Base-by-base conservation (phyloP, 2,113 vertebrate species). In the Bufo bufo region DNA sequence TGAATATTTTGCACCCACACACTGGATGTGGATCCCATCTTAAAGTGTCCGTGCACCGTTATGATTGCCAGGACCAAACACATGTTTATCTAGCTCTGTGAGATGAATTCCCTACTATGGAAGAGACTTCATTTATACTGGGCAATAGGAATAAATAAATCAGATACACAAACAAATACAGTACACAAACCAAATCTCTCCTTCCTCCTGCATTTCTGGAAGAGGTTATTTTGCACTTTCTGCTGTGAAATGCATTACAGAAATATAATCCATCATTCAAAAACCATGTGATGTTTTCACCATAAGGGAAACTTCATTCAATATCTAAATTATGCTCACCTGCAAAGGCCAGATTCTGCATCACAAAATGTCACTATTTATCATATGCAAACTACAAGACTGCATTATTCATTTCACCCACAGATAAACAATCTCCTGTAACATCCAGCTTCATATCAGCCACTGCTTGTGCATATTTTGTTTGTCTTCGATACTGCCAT, bases 341-440 rank as follows among this genome's bases (percentile, higher is more conserved):
- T 89, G 87, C 82, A 89, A 89, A 89, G 87, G 87, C 87, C 87
- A 89, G 81, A 89, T 78, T 89, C 87, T 89, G 87, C 87, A 89
- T 89, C 87, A 58, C 66, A 89, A 89, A 89, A 89, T 89, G 87
- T 89, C 87, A 89, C 87, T 84, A 78, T 89, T 84, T 89, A 89
- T 89, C 87, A 89, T 89, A 89, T 89, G 87, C 87, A 89, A 89
- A 89, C 82, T 69, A 89, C 87, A 84, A 77, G 87, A 89, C 87
- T 89, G 81, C 81, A 89, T 89, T 89, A 89, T 89, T 89, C 87
- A 89, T 89, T 84, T 84, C 82, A 89, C 87, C 82, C 81, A 89
- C 81, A 84, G 87, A 89, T 89, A 88, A 88, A 88, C 87, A 88
- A 88, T 88, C 80, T 88, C 80, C 80, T 63, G 82, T 66, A 84